Conservation (phyloP, 2,888 invertebrate genomes). For the Leptinotarsa rubiginosa region DNA sequence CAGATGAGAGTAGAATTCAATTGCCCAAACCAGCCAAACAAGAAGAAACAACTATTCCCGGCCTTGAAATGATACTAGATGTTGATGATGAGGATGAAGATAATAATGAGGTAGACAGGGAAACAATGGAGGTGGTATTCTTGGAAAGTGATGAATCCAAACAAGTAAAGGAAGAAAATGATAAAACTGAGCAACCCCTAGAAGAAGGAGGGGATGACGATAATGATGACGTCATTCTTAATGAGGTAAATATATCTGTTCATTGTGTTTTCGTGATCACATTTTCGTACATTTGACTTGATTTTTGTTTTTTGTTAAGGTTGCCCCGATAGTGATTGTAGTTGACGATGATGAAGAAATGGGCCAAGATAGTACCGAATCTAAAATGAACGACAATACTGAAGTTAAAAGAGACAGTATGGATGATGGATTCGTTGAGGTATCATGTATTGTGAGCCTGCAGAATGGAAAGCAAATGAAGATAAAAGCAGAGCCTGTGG, state of each 20-base stretch:
- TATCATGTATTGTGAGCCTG: conserved; percentile 67
- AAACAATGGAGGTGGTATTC: conserved; percentile 53
- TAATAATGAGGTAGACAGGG: conserved; percentile 61
- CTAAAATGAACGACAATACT: too few relatives aligned
- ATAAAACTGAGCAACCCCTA: conserved; percentile 36
- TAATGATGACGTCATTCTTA: conserved; percentile 52
- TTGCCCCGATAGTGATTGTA: conserved; percentile 64
- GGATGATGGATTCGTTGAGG: conserved; percentile 53
- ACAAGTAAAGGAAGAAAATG: conserved; percentile 42
- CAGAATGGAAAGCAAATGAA: conserved; percentile 71
- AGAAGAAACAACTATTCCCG: conserved; percentile 67
- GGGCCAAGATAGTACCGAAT: not conserved
- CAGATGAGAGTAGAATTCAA: conserved; percentile 56
- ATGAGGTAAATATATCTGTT: too few relatives aligned
- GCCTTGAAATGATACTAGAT: conserved; percentile 64
- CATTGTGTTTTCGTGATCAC: not conserved
- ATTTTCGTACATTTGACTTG: not conserved
- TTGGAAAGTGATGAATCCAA: conserved; percentile 55
- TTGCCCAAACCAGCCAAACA: conserved; percentile 50
- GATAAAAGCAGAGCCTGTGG: conserved; percentile 68
- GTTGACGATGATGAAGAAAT: too few relatives aligned
- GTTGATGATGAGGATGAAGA: conserved; percentile 57
- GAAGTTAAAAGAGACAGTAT: too few relatives aligned
- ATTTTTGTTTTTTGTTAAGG: conserved; percentile 12
- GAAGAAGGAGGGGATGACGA: conserved; percentile 69